Evolutionary conservation across 2,113 vertebrate species (phyloP).

Genomic region (Petrocephalus microphthalmus): DNA sequence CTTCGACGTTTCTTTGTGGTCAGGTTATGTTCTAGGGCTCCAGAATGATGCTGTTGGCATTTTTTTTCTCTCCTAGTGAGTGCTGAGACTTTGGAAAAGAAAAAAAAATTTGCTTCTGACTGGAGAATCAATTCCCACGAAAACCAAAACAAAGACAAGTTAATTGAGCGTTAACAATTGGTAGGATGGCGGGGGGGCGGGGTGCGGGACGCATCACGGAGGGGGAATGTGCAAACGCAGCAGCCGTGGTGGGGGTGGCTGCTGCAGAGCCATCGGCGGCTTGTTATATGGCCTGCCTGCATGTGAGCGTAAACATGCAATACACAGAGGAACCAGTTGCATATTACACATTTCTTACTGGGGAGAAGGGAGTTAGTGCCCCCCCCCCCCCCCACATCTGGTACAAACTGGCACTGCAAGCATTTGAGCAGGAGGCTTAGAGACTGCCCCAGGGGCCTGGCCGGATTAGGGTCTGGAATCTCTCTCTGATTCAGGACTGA

Average conservation of each 20-base stretch:
- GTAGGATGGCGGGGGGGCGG: not conserved
- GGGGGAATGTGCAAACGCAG: not conserved
- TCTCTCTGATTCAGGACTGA: not conserved
- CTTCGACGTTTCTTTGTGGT: not conserved
- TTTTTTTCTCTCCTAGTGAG: slow-evolving; percentile 2
- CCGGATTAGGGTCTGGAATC: not conserved
- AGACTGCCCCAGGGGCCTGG: not conserved
- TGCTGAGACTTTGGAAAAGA: not conserved
- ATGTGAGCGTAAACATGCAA: not conserved
- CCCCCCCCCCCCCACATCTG: not conserved
- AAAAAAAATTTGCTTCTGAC: not conserved
- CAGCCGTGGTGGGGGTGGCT: not conserved
- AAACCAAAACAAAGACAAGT: slow-evolving; percentile 28
- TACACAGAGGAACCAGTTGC: not conserved
- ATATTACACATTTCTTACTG: not conserved
- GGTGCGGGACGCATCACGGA: not conserved
- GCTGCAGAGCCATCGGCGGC: not conserved
- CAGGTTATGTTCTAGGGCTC: not conserved
- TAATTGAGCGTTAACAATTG: slow-evolving; percentile 21
- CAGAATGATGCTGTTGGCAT: slow-evolving; percentile 24
- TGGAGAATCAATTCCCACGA: slow-evolving; percentile 24
- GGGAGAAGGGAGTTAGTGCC: not conserved
- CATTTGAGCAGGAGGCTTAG: slow-evolving; percentile 1
- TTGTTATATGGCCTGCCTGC: not conserved
- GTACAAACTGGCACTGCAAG: not conserved